Evolutionary conservation across 2,797 vertebrate genomes (phyloP).

Genomic region (Protonibea diacanthus): DNA sequence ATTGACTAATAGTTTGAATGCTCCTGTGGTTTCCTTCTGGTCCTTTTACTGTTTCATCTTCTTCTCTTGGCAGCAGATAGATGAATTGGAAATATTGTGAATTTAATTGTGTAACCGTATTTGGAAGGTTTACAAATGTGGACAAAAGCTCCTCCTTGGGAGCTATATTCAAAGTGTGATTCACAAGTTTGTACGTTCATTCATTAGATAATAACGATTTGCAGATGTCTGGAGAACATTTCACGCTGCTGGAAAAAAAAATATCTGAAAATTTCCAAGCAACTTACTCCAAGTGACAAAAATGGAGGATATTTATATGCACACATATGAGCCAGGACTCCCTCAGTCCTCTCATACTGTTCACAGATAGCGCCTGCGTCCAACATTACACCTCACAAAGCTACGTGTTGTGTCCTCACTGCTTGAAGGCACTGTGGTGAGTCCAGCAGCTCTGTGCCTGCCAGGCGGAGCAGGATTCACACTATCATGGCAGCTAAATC

Average conservation of each 20-base stretch:
- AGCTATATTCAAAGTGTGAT: slow-evolving; percentile 14
- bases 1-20: too few relatives aligned
- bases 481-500: slow-evolving; percentile 30
- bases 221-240: neutral
- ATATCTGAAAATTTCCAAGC: neutral
- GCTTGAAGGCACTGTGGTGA: slow-evolving; percentile 14
- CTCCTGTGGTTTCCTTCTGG: neutral
- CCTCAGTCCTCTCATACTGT: neutral
- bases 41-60: neutral
- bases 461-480: slow-evolving; percentile 9
- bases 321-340: neutral
- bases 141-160: neutral
- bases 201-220: slow-evolving; percentile 6
- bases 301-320: slow-evolving; percentile 6
- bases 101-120: neutral
- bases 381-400: slow-evolving; percentile 18
- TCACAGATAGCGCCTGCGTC: slow-evolving; percentile 21
- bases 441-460: slow-evolving; percentile 25
- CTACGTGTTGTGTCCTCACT: slow-evolving; percentile 26
- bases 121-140: neutral
- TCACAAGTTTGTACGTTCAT: slow-evolving; percentile 10
- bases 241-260: neutral
- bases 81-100: slow-evolving; percentile 2
- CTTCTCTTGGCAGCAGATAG: neutral
- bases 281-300: neutral